phyloP scores from a whole-genome alignment of 2,797 vertebrate genomes.

The Chromobotia macracanthus region DNA sequence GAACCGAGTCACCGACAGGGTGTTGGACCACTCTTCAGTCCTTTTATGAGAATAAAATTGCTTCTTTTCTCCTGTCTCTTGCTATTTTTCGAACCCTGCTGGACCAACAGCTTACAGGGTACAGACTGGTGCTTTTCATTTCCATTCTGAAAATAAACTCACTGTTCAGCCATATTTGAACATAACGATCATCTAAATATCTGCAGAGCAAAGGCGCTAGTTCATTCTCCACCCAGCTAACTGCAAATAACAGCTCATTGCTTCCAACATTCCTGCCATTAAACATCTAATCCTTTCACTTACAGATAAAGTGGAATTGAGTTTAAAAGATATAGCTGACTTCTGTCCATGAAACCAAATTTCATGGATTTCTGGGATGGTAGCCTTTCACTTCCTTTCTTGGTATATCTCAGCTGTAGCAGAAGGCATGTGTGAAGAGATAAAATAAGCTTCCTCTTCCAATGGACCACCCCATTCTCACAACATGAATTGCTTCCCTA shows the following conservation, averaged over 20 bases:
- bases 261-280: background rate
- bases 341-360: background rate
- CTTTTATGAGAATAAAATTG: constrained; percentile 63
- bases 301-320: constrained; percentile 1
- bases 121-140: constrained; percentile 35
- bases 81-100: constrained; percentile 54
- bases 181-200: constrained; percentile 64
- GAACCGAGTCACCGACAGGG: constrained; percentile 43
- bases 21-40: constrained; percentile 48
- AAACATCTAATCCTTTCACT: constrained; percentile 1
- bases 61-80: constrained; percentile 12
- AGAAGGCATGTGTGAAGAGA: constrained; percentile 51
- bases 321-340: constrained; percentile 7
- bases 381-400: constrained; percentile 25
- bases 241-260: constrained; percentile 34
- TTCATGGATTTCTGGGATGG: constrained; percentile 12
- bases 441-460: constrained; percentile 45
- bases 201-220: constrained; percentile 33
- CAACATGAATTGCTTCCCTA: constrained; percentile 23
- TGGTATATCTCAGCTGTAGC: constrained; percentile 40
- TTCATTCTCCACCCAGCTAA: constrained; percentile 40
- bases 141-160: constrained; percentile 33
- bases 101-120: constrained; percentile 59
- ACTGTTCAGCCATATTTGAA: constrained; percentile 64
- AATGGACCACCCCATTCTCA: constrained; percentile 35